A percentile compares a stretch with the other conserved stretches of the same genome.
Evolutionary conservation across 2,888 invertebrate genomes (phyloP).

Genomic region (Epinotia nisella): DNA sequence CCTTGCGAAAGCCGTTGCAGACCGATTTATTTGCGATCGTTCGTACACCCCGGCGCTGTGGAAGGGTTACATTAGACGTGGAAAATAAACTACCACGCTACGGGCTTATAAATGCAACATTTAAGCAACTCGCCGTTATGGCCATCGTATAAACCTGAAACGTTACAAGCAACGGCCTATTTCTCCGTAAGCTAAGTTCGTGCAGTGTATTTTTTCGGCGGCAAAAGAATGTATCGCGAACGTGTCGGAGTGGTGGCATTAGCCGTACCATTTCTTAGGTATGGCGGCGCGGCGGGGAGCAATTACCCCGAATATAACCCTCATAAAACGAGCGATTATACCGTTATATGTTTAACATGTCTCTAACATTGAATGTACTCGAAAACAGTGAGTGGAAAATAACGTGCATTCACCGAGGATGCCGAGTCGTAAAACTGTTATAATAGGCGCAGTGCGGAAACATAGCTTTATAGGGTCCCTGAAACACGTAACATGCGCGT

Average conservation of each 20-base stretch:
- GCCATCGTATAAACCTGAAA: constrained; percentile 37
- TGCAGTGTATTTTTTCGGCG: constrained; percentile 36
- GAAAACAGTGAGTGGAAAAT: constrained; percentile 61
- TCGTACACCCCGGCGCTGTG: constrained; percentile 24
- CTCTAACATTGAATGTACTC: constrained; percentile 64
- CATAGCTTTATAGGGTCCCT: constrained; percentile 74
- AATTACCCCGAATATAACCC: constrained; percentile 71
- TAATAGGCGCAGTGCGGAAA: constrained; percentile 80
- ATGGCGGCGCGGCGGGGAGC: constrained; percentile 57
- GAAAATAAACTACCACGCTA: constrained; percentile 32
- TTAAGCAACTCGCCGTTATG: constrained; percentile 34
- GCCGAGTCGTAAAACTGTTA: constrained; percentile 75
- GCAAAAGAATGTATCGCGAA: constrained; percentile 55
- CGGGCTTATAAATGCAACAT: constrained; percentile 35
- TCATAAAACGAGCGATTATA: constrained; percentile 70
- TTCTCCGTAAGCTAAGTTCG: constrained; percentile 29
- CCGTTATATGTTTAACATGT: constrained; percentile 67
- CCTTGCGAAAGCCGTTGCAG: constrained; percentile 58
- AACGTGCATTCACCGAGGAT: constrained; percentile 68
- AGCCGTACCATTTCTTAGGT: constrained; percentile 57
- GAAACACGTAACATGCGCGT: constrained; percentile 75
- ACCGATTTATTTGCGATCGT: constrained; percentile 60
- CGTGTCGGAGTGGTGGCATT: constrained; percentile 59
- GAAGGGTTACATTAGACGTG: constrained; percentile 35
- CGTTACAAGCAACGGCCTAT: constrained; percentile 31